Evolutionary conservation across 2,113 vertebrate species (phyloP).

Genomic region (Engystomops pustulosus): DNA sequence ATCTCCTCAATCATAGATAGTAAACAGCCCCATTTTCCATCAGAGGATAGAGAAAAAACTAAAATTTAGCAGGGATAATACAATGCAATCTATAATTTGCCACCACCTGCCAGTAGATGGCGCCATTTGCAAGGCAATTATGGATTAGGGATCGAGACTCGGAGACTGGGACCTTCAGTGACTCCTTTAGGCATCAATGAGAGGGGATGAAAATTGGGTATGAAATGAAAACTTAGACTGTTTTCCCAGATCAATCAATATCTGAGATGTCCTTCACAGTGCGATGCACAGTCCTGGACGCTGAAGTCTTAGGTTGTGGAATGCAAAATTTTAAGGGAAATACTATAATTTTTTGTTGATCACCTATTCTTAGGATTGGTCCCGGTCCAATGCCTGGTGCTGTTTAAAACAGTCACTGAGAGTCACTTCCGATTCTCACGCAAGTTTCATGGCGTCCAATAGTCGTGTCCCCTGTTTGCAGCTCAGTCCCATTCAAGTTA

Average conservation of each 20-base stretch:
- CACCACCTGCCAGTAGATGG: constrained; percentile 50
- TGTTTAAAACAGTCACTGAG: too few species aligned
- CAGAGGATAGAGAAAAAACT: not conserved
- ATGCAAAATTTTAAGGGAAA: too few species aligned
- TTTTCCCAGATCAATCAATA: not conserved
- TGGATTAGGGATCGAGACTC: not conserved
- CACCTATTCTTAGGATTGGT: too few species aligned
- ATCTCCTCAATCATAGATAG: not conserved
- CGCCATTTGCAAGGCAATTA: constrained; percentile 58
- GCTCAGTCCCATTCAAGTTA: too few species aligned
- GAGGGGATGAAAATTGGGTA: not conserved
- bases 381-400: too few species aligned
- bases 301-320: too few species aligned
- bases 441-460: too few species aligned
- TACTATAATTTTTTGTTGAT: too few species aligned
- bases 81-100: not conserved
- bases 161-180: not conserved
- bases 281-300: not conserved
- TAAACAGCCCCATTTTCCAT: not conserved
- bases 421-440: too few species aligned
- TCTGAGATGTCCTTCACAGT: not conserved
- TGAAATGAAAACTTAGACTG: not conserved
- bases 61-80: too few species aligned
- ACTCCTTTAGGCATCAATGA: not conserved
- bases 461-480: too few species aligned